These are phyloP conservation scores for Mycetomoellerius zeteki DNA, from an alignment of 1,140 invertebrate species.

Conservation along the genomic window DNA sequence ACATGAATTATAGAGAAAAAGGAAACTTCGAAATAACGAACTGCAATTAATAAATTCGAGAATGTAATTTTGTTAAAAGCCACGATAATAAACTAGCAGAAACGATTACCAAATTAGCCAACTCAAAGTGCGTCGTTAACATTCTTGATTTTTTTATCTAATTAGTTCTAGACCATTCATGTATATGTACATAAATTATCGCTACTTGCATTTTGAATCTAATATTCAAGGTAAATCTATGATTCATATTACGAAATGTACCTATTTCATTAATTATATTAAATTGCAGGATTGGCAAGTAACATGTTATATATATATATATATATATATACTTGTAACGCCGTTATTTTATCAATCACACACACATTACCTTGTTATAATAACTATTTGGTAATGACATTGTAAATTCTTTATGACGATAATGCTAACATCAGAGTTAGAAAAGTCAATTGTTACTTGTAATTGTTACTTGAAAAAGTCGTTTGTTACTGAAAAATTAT, in stretches of 20 bases:
- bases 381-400: no score
- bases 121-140: constrained; percentile 52
- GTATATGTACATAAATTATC: not conserved
- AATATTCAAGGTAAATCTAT: not conserved
- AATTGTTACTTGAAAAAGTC: not conserved
- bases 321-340: no score
- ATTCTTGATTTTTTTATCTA: constrained; percentile 70
- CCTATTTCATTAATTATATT: not conserved
- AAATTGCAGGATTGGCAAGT: no score
- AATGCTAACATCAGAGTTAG: no score
- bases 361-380: no score
- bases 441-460: no score
- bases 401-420: no score
- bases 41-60: constrained; percentile 64
- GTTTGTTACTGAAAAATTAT: not conserved
- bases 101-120: constrained; percentile 66
- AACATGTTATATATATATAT: no score
- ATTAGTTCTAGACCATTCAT: constrained; percentile 54
- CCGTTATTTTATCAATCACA: no score
- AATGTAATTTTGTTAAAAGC: constrained; percentile 76
- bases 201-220: not conserved
- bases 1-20: constrained; percentile 10
- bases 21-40: constrained; percentile 61
- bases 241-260: not conserved
- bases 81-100: constrained; percentile 56